Evolutionary conservation across 2,888 invertebrate genomes (phyloP).

Genomic region (Brachyptera putata): DNA sequence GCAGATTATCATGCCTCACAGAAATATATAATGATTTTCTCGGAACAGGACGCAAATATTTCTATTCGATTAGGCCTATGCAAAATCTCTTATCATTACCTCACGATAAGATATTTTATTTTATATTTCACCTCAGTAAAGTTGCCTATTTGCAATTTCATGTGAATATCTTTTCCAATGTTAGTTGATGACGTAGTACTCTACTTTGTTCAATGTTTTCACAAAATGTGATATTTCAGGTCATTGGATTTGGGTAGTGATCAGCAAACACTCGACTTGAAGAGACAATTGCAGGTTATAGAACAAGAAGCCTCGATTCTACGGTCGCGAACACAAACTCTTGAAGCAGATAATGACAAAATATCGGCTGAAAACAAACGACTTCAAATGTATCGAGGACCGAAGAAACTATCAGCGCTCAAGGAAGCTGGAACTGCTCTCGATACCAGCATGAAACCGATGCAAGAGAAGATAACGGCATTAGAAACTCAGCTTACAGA

Average conservation of each 20-base stretch:
- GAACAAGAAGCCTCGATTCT: constrained; percentile 71
- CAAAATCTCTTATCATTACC: too few species aligned
- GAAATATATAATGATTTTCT: too few species aligned
- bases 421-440: constrained; percentile 37
- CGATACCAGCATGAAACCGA: constrained; percentile 47
- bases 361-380: constrained; percentile 68
- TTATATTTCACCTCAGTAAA: too few species aligned
- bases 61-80: too few species aligned
- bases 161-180: too few species aligned
- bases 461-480: constrained; percentile 56
- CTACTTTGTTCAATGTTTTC: constrained; percentile 4
- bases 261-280: constrained; percentile 63
- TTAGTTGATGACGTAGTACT: too few species aligned
- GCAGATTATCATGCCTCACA: too few species aligned
- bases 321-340: constrained; percentile 59
- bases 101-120: too few species aligned
- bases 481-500: constrained; percentile 61
- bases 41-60: too few species aligned
- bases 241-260: constrained; percentile 55
- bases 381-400: constrained; percentile 56
- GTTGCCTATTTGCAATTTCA: too few species aligned
- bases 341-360: constrained; percentile 75
- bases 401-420: constrained; percentile 44
- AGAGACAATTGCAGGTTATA: constrained; percentile 68
- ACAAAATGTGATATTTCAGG: constrained; percentile 44